phyloP scores from a whole-genome alignment of 1,140 invertebrate genomes.

The Adelges cooleyi region DNA sequence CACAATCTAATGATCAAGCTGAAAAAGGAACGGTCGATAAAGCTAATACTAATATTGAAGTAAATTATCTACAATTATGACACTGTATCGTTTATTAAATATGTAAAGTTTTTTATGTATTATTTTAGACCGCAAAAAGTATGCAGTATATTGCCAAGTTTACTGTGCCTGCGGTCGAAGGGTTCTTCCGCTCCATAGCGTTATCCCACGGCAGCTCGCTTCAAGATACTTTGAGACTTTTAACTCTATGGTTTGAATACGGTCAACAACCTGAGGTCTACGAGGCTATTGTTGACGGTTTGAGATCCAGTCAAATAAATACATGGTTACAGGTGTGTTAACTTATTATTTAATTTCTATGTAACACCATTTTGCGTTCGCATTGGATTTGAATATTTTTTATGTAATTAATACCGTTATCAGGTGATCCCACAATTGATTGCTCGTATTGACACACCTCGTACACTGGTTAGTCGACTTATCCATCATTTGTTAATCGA shows the following conservation, averaged over 20 bases:
- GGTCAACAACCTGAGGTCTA: slow-evolving; percentile 87
- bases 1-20: not conserved
- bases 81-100: not conserved
- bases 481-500: slow-evolving; percentile 90
- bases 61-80: not conserved
- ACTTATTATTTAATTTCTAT: not conserved
- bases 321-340: slow-evolving; percentile 80
- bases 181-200: slow-evolving; percentile 91
- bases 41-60: not conserved
- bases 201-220: slow-evolving; percentile 83
- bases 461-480: slow-evolving; percentile 71
- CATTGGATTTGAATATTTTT: too few species aligned
- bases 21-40: not conserved
- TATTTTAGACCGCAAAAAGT: not conserved
- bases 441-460: slow-evolving; percentile 88
- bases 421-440: slow-evolving; percentile 99
- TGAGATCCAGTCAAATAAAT: slow-evolving; percentile 88
- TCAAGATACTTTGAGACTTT: slow-evolving; percentile 89
- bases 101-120: not conserved
- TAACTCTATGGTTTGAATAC: slow-evolving; percentile 93
- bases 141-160: slow-evolving; percentile 57
- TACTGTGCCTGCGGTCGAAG: slow-evolving; percentile 86
- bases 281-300: slow-evolving; percentile 82
- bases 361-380: too few species aligned
- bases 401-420: slow-evolving; percentile 39